Evolutionary conservation across 2,113 vertebrate genomes (phyloP), one percentile per base, ranked within the genome.

Genomic region (Eleginops maclovinus): DNA sequence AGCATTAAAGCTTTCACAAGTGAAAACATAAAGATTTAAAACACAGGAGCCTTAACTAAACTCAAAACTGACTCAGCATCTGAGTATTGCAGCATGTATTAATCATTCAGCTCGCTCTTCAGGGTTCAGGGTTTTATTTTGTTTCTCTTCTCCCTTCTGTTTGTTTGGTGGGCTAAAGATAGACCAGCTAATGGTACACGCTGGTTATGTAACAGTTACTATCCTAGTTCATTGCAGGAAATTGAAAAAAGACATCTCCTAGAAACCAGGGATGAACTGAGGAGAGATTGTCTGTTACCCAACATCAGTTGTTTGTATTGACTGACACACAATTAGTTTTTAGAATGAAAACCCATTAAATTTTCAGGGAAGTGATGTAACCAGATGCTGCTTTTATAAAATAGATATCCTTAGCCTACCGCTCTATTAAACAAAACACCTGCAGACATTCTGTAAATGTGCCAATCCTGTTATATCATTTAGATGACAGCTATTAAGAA

Each of bases 51-150:
- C 47, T 65, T 3, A 41, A 0, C 15, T 74, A 54, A 77, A 77
- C 72, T 61, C 19, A 19, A 12, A 75, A 65, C 49, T 55, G n/a
- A 63, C 68, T 81, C 43, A 62, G 65, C 43, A 22, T 77, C 51
- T 59, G 22, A 58, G 10, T 47, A 41, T 81, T 24, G 46, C 41
- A 24, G 47, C 36, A 50, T 61, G 41, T 73, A 76, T 87, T 16
- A 87, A 88, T 75, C 36, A 90, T 88, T 86, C 53, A 89, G 41
- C 21, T 10, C 16, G 16, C 43, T 64, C 14, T 58, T 71, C n/a
- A n/a, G n/a, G n/a, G 51, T 26, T 53, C 36, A 36, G 24, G 36
- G 22, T 49, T 76, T 50, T 75, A 41, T 62, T 72, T 62, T 55
- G 41, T 9, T 61, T 41, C 51, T 19, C 22, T 40, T 31, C 14